Conservation (phyloP, 1,140 invertebrate genomes). For the Oncopeltus fasciatus region DNA sequence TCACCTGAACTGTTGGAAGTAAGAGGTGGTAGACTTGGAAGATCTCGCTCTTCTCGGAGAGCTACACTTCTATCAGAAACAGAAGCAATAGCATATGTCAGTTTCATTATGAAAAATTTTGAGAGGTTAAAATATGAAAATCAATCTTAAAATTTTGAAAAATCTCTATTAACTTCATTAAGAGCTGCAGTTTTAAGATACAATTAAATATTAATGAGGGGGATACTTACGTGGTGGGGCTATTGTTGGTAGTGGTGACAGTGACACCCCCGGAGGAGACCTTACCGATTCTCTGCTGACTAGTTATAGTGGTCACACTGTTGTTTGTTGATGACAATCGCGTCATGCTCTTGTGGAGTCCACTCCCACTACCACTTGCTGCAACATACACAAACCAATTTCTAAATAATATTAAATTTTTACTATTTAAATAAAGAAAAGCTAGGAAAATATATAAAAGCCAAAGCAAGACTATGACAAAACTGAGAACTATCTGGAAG, state of each 20-base stretch:
- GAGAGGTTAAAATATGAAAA: too few relatives aligned
- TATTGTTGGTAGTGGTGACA: slow-evolving; percentile 36
- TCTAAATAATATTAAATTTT: too few relatives aligned
- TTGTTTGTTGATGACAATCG: slow-evolving; percentile 54
- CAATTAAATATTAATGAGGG: too few relatives aligned
- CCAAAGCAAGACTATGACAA: too few relatives aligned
- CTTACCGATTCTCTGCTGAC: slow-evolving; percentile 23
- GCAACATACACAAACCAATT: slow-evolving; percentile 14
- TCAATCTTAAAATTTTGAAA: too few relatives aligned
- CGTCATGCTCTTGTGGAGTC: slow-evolving; percentile 71
- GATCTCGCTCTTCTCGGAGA: slow-evolving; percentile 7
- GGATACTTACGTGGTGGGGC: slow-evolving; percentile 27
- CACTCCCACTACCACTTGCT: slow-evolving; percentile 29
- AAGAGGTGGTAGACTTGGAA: slow-evolving; percentile 8
- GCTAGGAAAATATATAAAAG: too few relatives aligned
- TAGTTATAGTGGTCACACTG: slow-evolving; percentile 28
- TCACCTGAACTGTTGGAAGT: slow-evolving; percentile 6
- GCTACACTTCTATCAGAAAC: slow-evolving; percentile 11
- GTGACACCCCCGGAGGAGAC: slow-evolving; percentile 47
- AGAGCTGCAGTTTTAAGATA: not conserved
- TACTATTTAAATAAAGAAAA: too few relatives aligned
- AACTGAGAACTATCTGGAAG: too few relatives aligned
- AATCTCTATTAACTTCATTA: too few relatives aligned
- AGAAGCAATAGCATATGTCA: too few relatives aligned
- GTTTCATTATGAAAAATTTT: too few relatives aligned